phyloP scores from a whole-genome alignment of 2,888 invertebrate genomes.

The Oscheius onirici region DNA sequence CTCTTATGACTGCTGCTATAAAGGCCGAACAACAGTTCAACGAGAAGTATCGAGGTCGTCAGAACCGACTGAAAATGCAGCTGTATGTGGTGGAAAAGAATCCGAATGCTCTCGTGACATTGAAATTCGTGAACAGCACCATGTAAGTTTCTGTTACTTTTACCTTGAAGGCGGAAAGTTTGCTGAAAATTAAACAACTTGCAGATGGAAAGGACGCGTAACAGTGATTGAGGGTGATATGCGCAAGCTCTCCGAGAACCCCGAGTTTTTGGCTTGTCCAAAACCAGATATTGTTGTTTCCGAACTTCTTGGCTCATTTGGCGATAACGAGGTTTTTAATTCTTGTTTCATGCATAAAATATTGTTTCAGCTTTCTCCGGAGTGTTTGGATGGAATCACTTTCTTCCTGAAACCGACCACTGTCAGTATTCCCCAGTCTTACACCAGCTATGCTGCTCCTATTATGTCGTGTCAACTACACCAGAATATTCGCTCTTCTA shows the following conservation, averaged over 20 bases:
- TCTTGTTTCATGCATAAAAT: conserved; percentile 51
- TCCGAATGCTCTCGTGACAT: conserved; percentile 83
- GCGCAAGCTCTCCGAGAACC: conserved; percentile 71
- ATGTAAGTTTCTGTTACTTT: no score
- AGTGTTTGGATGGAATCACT: conserved; percentile 76
- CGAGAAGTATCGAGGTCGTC: conserved; percentile 30
- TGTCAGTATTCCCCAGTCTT: conserved; percentile 64
- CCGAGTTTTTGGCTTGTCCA: conserved; percentile 76
- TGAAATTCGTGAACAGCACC: conserved; percentile 45
- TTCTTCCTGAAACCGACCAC: conserved; percentile 72
- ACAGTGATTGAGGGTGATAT: conserved; percentile 74
- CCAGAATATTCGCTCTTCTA: conserved; percentile 43
- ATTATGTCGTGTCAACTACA: conserved; percentile 86
- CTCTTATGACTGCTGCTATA: conserved; percentile 77
- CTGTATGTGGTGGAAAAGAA: conserved; percentile 97
- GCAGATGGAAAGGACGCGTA: conserved; percentile 68
- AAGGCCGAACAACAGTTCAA: conserved; percentile 47
- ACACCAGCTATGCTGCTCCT: conserved; percentile 77
- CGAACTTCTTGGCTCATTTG: conserved; percentile 94
- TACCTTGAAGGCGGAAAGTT: no score
- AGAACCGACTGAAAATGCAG: conserved; percentile 40
- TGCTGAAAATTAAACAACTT: not conserved
- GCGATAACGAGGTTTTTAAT: conserved; percentile 89
- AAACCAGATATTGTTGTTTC: conserved; percentile 84
- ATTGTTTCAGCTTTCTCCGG: conserved; percentile 97